phyloP scores from a whole-genome alignment of 2,888 invertebrate species.

The Agonopterix subpropinquella region DNA sequence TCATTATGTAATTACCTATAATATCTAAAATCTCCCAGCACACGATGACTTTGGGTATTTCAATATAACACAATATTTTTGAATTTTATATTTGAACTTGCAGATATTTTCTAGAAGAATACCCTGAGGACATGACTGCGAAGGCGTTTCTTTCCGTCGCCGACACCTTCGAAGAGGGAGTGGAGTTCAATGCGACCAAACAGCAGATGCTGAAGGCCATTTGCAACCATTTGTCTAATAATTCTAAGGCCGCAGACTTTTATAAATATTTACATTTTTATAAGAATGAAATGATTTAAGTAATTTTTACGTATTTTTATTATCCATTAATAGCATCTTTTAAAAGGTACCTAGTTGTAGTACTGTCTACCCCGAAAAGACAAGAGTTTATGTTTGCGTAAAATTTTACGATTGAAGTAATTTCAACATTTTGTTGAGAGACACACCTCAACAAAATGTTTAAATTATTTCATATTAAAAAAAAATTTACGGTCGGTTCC shows the following conservation, averaged over 20 bases:
- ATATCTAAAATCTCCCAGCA: background rate
- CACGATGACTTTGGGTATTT: background rate
- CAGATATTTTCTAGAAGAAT: constrained; percentile 36
- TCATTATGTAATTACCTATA: no score
- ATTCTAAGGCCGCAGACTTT: constrained; percentile 23
- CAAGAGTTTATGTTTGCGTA: no score
- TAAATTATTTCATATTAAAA: no score
- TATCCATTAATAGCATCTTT: no score
- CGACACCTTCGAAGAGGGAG: constrained; percentile 28
- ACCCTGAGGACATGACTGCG: constrained; percentile 32
- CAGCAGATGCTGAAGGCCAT: constrained; percentile 36
- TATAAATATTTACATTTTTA: constrained; percentile 45
- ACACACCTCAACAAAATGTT: no score
- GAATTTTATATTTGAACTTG: constrained; percentile 8
- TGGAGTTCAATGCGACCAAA: constrained; percentile 33
- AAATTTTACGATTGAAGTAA: no score
- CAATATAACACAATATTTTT: background rate
- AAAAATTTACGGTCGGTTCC: no score
- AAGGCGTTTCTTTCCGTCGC: constrained; percentile 30
- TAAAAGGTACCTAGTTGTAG: no score
- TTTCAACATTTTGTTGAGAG: no score
- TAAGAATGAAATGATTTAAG: constrained; percentile 13
- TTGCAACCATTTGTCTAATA: constrained; percentile 26
- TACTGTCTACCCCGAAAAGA: no score
- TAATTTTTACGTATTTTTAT: constrained; percentile 1